These are phyloP conservation scores for Sterna hirundo DNA, from an alignment of 2,113 vertebrate genomes.

Conservation along the genomic window DNA sequence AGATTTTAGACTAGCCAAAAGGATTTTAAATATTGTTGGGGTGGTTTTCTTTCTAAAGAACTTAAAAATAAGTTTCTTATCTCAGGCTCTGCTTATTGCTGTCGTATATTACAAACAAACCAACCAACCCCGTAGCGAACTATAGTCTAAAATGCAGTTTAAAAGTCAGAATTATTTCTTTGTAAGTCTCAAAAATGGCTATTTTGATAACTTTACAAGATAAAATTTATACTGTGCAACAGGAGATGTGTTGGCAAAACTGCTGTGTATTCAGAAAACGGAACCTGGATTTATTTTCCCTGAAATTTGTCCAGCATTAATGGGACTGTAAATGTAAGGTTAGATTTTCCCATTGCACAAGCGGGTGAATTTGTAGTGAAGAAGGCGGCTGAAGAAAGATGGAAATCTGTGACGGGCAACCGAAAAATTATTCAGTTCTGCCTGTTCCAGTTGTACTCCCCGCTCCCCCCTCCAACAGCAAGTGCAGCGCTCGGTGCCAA, in stretches of 20 bases:
- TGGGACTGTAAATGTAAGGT: background rate
- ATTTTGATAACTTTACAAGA: background rate
- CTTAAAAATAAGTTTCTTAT: background rate
- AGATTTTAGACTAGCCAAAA: background rate
- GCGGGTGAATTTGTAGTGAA: background rate
- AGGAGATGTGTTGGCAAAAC: background rate
- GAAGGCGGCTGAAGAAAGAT: background rate
- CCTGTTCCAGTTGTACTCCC: background rate
- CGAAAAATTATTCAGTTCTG: accelerated
- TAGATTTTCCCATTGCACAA: background rate
- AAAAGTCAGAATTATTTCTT: background rate
- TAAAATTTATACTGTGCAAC: background rate
- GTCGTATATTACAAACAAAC: background rate
- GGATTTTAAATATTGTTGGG: background rate
- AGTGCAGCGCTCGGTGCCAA: background rate
- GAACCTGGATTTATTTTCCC: background rate
- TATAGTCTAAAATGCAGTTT: background rate
- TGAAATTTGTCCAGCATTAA: background rate
- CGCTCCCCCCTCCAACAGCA: background rate
- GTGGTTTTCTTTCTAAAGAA: background rate
- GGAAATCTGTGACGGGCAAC: background rate
- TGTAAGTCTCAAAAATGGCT: background rate
- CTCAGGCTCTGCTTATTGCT: background rate
- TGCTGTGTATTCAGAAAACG: background rate
- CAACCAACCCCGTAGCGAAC: background rate